Evolutionary conservation across 2,797 vertebrate genomes (phyloP).

Genomic region (Petrocephalus schoutedeni): DNA sequence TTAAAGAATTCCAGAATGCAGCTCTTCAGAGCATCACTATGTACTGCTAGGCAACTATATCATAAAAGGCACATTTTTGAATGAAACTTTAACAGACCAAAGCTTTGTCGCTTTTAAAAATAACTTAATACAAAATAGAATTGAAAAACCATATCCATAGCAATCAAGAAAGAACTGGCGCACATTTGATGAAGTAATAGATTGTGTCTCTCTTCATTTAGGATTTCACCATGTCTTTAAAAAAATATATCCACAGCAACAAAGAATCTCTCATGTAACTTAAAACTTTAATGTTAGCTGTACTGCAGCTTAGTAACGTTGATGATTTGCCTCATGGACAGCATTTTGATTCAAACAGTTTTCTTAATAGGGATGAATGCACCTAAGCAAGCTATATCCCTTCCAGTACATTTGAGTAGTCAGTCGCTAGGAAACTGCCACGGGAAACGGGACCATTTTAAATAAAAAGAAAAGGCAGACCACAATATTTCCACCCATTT

Average conservation of each 20-base stretch:
- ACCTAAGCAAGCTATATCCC: background rate
- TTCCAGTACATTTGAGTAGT: background rate
- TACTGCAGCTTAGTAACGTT: background rate
- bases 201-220: background rate
- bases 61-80: background rate
- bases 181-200: background rate
- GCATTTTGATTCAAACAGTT: background rate
- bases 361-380: background rate
- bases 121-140: background rate
- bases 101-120: too few relatives aligned
- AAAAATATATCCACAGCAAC: background rate
- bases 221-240: background rate
- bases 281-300: background rate
- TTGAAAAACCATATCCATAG: background rate
- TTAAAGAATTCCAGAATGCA: background rate
- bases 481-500: background rate
- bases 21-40: background rate
- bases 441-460: background rate
- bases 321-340: background rate
- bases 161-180: background rate
- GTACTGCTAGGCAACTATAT: background rate
- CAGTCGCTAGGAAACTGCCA: background rate
- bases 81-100: background rate
- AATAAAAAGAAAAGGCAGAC: background rate
- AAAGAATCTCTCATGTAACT: background rate